phyloP scores from a whole-genome alignment of 2,113 vertebrate species.

The Crypturellus undulatus region DNA sequence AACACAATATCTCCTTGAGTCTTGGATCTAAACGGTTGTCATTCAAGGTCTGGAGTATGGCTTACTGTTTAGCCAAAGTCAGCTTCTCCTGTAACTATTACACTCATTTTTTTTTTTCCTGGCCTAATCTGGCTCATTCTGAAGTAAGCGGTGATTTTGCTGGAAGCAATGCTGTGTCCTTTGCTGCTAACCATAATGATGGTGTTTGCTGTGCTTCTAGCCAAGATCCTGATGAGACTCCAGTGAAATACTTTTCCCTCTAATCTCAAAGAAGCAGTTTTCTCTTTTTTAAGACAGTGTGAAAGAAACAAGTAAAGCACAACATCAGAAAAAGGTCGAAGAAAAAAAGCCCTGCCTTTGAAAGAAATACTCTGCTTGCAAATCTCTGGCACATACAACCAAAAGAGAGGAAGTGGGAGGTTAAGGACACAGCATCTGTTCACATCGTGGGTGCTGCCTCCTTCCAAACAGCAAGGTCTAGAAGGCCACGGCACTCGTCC shows the following conservation, averaged over 20 bases:
- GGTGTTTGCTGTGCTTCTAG: not conserved
- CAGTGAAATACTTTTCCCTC: not conserved
- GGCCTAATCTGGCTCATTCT: conserved; percentile 22
- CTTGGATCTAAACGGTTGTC: not conserved
- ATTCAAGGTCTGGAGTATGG: not conserved
- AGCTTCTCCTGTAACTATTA: conserved; percentile 1
- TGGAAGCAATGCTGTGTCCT: not conserved
- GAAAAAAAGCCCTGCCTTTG: conserved; percentile 9
- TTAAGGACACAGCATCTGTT: conserved; percentile 49
- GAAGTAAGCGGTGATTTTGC: conserved; percentile 23
- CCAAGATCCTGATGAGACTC: conserved; percentile 27
- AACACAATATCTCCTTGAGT: conserved; percentile 9
- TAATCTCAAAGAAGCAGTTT: conserved; percentile 25
- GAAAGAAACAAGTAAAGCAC: conserved; percentile 30
- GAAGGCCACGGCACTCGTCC: not conserved
- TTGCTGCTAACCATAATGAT: conserved; percentile 35
- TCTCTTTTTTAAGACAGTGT: not conserved
- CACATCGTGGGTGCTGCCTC: not conserved
- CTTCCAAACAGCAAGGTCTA: conserved; percentile 16
- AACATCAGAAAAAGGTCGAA: not conserved
- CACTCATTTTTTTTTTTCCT: conserved; percentile 9
- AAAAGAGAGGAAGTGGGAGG: conserved; percentile 33
- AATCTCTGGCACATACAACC: not conserved
- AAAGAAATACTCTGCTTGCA: conserved; percentile 37
- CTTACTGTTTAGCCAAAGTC: conserved; percentile 4